Evolutionary conservation across 2,113 vertebrate genomes (phyloP), one percentile per base, ranked within the genome.

Genomic region (Phyllostomus discolor): DNA sequence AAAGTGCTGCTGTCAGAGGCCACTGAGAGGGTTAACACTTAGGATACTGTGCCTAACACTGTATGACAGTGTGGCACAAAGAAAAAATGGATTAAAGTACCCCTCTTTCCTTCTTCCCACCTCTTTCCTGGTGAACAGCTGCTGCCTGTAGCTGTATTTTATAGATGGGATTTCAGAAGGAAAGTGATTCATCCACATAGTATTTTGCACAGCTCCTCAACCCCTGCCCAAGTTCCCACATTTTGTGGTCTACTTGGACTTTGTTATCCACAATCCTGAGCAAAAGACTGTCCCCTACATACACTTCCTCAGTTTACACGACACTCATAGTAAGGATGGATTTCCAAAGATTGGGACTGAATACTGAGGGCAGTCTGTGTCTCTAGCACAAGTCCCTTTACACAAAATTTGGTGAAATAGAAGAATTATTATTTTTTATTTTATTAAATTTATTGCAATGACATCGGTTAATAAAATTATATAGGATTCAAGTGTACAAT

Each of bases 41-140:
- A 83, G 43, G 82, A 66, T 20, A 79, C 0, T 33, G 15, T 66
- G 52, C 80, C 66, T 31, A 31, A 52, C 4, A 87, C 10, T 19
- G 50, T 10, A 54, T 28, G 57, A 66, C 46, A 64, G 52, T 12
- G 24, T 17, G 24, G 54, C 73, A 66, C 33, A 82, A 70, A 81
- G 86, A 96, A 90, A 73, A 35, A 46, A n/a, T 38, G 73, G 91
- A 93, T 85, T 96, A 94, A 95, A 86, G 86, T 66, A 52, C 62
- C 76, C 79, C 52, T 54, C 54, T 69, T 12, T 85, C 31, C 64
- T 90, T 62, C 66, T 43, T 96, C 82, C 79, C 26, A 22, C 20
- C 35, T 41, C 79, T 48, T 80, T 75, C 75, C 10, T 54, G 10
- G 46, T 35, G 50, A 94, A 96, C 88, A 97, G 90, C 79, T 97